phyloP scores from a whole-genome alignment of 2,888 invertebrate genomes.

The Drosophila hamatofila region DNA sequence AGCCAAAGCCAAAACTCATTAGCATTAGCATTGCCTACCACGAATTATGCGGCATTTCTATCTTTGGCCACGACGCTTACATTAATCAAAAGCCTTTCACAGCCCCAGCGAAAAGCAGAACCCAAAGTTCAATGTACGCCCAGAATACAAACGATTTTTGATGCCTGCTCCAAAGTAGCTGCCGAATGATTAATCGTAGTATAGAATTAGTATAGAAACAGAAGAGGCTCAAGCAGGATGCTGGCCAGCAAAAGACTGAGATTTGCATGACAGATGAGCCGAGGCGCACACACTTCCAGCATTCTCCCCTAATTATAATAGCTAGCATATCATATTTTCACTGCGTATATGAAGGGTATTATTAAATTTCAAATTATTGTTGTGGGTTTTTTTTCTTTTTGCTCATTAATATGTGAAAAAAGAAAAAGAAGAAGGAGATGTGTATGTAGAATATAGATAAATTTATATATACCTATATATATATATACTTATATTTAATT shows the following conservation, averaged over 20 bases:
- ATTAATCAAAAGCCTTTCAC: conserved; percentile 68
- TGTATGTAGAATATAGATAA: background rate
- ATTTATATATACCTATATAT: background rate
- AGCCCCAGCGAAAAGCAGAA: conserved; percentile 20
- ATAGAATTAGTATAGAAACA: background rate
- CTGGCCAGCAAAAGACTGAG: conserved; percentile 44
- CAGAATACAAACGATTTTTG: conserved; percentile 10
- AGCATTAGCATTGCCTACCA: conserved; percentile 29
- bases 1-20: conserved; percentile 7
- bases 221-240: conserved; percentile 61
- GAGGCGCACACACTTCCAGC: conserved; percentile 26
- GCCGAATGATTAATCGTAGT: conserved; percentile 61
- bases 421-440: conserved; percentile 11
- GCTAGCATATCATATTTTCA: conserved; percentile 37
- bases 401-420: conserved; percentile 69
- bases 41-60: conserved; percentile 46
- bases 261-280: conserved; percentile 69
- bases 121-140: conserved; percentile 64
- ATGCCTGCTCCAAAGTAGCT: conserved; percentile 30
- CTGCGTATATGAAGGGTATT: conserved; percentile 36
- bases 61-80: conserved; percentile 33
- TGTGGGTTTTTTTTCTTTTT: conserved; percentile 51
- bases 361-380: conserved; percentile 47
- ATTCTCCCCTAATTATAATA: conserved; percentile 36
- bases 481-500: conserved; percentile 59